Base-by-base conservation (phyloP, 2,797 vertebrate genomes). In the Euthynnus affinis region DNA sequence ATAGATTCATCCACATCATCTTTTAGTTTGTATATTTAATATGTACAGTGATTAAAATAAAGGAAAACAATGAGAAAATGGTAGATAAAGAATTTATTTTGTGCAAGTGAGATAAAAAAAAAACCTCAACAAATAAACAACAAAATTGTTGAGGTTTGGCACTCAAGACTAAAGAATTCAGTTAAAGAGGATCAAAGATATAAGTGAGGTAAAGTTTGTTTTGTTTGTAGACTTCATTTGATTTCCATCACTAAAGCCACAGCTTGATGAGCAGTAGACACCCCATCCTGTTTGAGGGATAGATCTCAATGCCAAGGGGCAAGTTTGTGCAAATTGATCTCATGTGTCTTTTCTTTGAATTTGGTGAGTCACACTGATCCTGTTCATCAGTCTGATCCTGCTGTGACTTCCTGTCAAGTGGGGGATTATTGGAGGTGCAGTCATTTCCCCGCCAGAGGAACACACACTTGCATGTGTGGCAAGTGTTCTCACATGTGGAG, bases 381-480 rank as follows among this genome's bases (percentile, higher is more conserved):
- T 77, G 58, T 62, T 78, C 46, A 32, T 78, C 42, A 56, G 27
- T 55, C 58, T 10, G 58, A 67, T 75, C 81, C 81, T 60, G 65
- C 76, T 87, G 89, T 71, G 88, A 82, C 80, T 86, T 87, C 74
- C 78, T 89, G 76, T 85, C 34, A 62, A 71, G 66, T 22, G 13
- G 58, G 63, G 69, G 49, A 52, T 80, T 67, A 52, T 62, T 74
- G 48, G 62, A 75, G 59, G 44, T 74, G 51, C 48, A 72, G 65
- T 78, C 59, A 74, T 60, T 85, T 83, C 61, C 75, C 75, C 25
- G 1, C 23, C 37, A n/a, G 44, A 48, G 27, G 22, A 64, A 64
- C 51, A 42, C 23, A 29, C 48, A 49, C 13, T 20, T 27, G 13
- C 6, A 48, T 34, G 29, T 58, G 55, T 70, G 64, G 25, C 9